Evolutionary conservation across 2,797 vertebrate genomes (phyloP).

Genomic region (Enteromius afrohamiltoni): DNA sequence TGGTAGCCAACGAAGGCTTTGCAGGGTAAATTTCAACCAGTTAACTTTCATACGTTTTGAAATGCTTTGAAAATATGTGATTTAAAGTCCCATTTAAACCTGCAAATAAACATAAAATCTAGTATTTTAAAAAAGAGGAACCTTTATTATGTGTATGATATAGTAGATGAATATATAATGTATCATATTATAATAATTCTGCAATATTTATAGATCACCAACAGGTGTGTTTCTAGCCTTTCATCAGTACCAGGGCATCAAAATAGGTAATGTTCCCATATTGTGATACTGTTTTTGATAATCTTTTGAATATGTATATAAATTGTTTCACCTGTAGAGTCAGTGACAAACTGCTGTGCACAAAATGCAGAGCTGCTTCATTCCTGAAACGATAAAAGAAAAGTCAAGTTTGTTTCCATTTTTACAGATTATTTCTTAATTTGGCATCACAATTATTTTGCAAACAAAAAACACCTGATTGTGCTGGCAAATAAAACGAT

Average conservation of each 20-base stretch:
- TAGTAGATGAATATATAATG: not conserved
- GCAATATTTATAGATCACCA: not conserved
- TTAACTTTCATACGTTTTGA: not conserved
- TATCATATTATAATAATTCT: not conserved
- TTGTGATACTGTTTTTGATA: not conserved
- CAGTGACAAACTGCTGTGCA: not conserved
- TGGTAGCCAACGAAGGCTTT: slow-evolving; percentile 4
- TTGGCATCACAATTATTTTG: not conserved
- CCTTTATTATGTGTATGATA: not conserved
- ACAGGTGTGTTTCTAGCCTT: not conserved
- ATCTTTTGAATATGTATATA: not conserved
- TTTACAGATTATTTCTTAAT: too few relatives aligned
- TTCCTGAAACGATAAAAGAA: not conserved
- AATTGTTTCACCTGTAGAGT: not conserved
- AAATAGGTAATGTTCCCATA: not conserved
- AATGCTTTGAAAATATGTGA: not conserved
- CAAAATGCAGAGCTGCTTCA: not conserved
- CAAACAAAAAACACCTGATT: not conserved
- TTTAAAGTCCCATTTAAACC: not conserved
- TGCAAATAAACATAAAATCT: not conserved
- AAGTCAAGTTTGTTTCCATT: too few relatives aligned
- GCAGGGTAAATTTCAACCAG: slow-evolving; percentile 20
- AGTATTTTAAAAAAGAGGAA: not conserved
- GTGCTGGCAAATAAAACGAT: not conserved
- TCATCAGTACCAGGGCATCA: not conserved